A percentile compares a stretch with the other conserved stretches of the same genome.
Conservation (phyloP, 2,113 vertebrate species). For the Atractosteus spatula region DNA sequence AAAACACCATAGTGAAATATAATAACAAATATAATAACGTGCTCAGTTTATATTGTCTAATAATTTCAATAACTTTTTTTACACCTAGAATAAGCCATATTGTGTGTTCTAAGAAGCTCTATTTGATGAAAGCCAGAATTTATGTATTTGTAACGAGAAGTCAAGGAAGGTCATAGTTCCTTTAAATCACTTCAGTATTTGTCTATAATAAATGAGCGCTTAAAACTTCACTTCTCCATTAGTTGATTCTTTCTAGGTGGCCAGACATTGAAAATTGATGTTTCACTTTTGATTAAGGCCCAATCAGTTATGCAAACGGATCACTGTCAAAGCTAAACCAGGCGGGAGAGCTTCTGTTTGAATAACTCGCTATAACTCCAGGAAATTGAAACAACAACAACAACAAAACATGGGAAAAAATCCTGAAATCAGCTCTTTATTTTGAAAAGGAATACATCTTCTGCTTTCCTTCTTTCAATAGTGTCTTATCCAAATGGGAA, state of each 20-base stretch:
- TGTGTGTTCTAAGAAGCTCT: too few species aligned
- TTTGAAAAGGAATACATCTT: too few species aligned
- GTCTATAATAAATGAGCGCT: constrained; percentile 30
- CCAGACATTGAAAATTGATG: constrained; percentile 36
- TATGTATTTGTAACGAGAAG: constrained; percentile 5
- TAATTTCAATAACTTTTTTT: too few species aligned
- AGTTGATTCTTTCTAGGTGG: constrained; percentile 15
- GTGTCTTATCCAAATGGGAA: background rate
- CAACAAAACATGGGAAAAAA: constrained; percentile 31
- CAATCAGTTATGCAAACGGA: constrained; percentile 51
- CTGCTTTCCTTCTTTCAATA: background rate
- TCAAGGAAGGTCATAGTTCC: constrained; percentile 39
- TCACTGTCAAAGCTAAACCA: constrained; percentile 23
- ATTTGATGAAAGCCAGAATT: constrained; percentile 39
- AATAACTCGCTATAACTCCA: constrained; percentile 19
- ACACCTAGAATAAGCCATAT: too few species aligned
- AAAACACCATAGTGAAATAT: too few species aligned
- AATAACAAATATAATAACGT: too few species aligned
- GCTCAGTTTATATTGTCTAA: too few species aligned
- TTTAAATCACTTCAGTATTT: constrained; percentile 18
- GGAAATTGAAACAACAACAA: constrained; percentile 31
- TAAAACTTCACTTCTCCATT: constrained; percentile 27
- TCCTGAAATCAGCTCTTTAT: background rate
- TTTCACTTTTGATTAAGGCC: constrained; percentile 50
- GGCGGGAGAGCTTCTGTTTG: constrained; percentile 2